Conservation (phyloP, 2,797 vertebrate genomes). For the Diplodus sargus region DNA sequence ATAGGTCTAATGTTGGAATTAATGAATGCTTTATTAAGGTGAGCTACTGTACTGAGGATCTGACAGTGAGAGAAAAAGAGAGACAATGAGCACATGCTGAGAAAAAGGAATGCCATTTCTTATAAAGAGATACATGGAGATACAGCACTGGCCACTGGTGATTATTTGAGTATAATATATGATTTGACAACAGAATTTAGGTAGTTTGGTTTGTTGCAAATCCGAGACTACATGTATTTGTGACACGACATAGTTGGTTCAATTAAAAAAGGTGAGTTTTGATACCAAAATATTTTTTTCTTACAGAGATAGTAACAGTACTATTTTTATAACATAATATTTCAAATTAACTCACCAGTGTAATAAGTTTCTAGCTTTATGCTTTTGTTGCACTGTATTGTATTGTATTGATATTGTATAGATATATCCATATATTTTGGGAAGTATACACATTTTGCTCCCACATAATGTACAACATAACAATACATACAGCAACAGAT, state of each 20-base stretch:
- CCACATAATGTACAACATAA: no score
- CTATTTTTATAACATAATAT: background rate
- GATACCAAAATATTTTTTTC: background rate
- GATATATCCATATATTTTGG: no score
- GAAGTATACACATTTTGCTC: no score
- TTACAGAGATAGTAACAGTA: background rate
- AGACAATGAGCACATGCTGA: slow-evolving; percentile 17
- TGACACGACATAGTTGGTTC: background rate
- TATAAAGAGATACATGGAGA: background rate
- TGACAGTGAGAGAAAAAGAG: slow-evolving; percentile 36
- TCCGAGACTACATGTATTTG: background rate
- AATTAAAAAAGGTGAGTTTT: background rate
- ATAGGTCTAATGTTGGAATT: slow-evolving; percentile 57
- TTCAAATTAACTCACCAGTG: no score
- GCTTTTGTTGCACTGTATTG: no score
- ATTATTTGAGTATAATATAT: background rate
- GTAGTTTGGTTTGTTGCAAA: background rate
- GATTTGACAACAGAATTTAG: background rate
- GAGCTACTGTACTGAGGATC: slow-evolving; percentile 1
- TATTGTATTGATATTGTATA: no score
- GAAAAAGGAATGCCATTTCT: slow-evolving; percentile 13
- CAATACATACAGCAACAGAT: no score
- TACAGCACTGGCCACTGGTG: background rate
- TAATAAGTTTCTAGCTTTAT: no score
- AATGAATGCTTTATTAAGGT: slow-evolving; percentile 53